Base-by-base conservation (phyloP, 92 coral and sea anemone species). In the Desmophyllum pertusum region DNA sequence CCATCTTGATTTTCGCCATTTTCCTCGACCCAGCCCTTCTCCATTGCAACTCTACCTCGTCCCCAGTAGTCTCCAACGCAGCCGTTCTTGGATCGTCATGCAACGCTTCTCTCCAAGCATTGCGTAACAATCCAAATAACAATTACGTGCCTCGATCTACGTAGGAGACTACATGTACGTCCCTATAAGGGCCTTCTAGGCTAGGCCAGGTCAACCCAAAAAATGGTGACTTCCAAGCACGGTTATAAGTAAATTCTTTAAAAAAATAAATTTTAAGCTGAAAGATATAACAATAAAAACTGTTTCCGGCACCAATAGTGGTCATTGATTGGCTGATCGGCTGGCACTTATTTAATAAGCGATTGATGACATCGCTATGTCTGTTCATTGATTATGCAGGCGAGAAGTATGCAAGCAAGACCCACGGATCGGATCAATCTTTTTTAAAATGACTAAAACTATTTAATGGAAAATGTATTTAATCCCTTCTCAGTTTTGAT, bases 381-480 rank as follows among this genome's bases (percentile, higher is more conserved):
- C 67, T 62, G n/a, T 62, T 62, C 67, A 62, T 62, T 62, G 67
- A 62, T 62, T 62, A 62, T 62, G 67, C 67, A 21, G 67, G 67
- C 38, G 36, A 62, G 67, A 62, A 62, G 38, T 62, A 70, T 70
- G 75, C 48, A 70, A 70, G 75, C 75, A 70, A n/a, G 45, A 70
- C 75, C 75, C 75, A 70, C 75, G 72, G 40, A 36, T 70, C 75
- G 8, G 8, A 3, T 41, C 8, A 41, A 3, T 41, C 8, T 41
- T 41, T 41, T 41, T 41, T 41, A 41, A 41, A 41, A 41, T 41
- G 45, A 41, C 45, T 41, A 41, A 41, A 41, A 41, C 45, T 41
- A 41, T 41, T 41, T 41, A 41, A 4, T 41, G 45, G 45, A 41
- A 4, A 41, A 41, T n/a, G n/a, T n/a, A n/a, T n/a, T n/a, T n/a